Evolutionary conservation across 37 sponge, comb jelly and placozoan genomes (phyloP), one percentile per base, ranked within the genome.

Genomic region (Dysidea cf. avara): DNA sequence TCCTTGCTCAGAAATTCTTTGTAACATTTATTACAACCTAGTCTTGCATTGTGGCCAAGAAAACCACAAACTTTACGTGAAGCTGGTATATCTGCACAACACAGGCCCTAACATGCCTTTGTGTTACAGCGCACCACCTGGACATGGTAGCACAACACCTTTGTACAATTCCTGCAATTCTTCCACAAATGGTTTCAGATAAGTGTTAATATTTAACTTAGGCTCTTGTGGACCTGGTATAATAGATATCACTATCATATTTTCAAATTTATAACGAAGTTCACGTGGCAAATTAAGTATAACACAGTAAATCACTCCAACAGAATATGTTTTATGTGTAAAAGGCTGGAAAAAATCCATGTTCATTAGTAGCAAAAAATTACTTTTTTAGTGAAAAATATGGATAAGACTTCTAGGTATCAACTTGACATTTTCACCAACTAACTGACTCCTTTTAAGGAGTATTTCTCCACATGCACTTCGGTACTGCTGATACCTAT

Each of bases 21-120:
- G 28, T 30, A 67, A 49, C 80, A 69, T 38, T 82, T 82, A 61
- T 82, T 82, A 60, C 82, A 82, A 3, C 62, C 82, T 28, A 74
- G 57, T 21, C 36, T n/a, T 53, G 82, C 82, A 28, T 56, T 13
- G 66, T 82, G 82, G 1, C 75, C 82, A 64, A 82, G 38, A 56
- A 85, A 85, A 38, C 86, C 86, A 78, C 72, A 65, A 28, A 85
- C 61, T 46, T 85, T 85, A 26, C 86, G 55, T 16, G 70, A 59
- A 29, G 86, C 86, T 35, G 86, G 79, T 12, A 85, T 78, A 30
- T 85, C 86, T 68, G 79, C 72, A 21, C 54, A 61, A 64, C 52
- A 51, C 59, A 70, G 7, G n/a, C 25, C 30, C 5, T 56, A 17
- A 55, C 46, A 35, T 20, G 59, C 29, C 2, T 1, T 32, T 18